Conservation (phyloP, 2,888 invertebrate species). For the Gnatocerus cornutus region DNA sequence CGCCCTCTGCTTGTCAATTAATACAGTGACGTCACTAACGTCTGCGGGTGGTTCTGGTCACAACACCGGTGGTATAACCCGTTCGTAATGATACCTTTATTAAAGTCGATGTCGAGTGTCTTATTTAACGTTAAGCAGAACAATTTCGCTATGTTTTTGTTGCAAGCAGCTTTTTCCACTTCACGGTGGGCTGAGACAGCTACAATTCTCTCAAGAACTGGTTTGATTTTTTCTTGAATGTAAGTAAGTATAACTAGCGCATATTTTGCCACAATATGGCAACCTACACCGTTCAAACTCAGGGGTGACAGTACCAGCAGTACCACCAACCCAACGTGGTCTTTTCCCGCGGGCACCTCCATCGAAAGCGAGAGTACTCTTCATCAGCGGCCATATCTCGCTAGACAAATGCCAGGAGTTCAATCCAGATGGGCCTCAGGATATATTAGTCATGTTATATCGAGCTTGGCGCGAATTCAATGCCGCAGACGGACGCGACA, state of each 20-base stretch:
- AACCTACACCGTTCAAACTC: constrained; percentile 5
- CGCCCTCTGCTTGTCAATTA: constrained; percentile 2
- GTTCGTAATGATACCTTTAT: constrained; percentile 50
- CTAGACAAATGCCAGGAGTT: constrained; percentile 55
- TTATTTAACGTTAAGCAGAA: constrained; percentile 58
- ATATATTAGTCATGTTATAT: constrained; percentile 70
- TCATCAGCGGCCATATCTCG: constrained; percentile 29
- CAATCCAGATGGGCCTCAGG: constrained; percentile 68
- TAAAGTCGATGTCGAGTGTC: constrained; percentile 54
- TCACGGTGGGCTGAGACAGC: constrained; percentile 50
- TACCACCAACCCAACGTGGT: background rate
- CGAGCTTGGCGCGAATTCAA: constrained; percentile 70
- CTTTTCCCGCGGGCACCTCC: background rate
- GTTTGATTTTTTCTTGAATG: constrained; percentile 59
- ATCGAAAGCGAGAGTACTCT: constrained; percentile 40
- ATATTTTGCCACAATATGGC: constrained; percentile 57
- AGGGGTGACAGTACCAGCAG: constrained; percentile 8
- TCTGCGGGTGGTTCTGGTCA: constrained; percentile 39
- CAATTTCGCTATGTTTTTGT: constrained; percentile 60
- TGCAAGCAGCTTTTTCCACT: constrained; percentile 45
- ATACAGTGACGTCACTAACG: constrained; percentile 8
- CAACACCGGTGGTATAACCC: constrained; percentile 31
- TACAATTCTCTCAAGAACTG: constrained; percentile 60
- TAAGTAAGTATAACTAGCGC: constrained; percentile 60
- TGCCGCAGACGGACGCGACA: constrained; percentile 63